Base-by-base conservation (phyloP, 37 sponge, comb jelly and placozoan genomes). In the Bolinopsis microptera region DNA sequence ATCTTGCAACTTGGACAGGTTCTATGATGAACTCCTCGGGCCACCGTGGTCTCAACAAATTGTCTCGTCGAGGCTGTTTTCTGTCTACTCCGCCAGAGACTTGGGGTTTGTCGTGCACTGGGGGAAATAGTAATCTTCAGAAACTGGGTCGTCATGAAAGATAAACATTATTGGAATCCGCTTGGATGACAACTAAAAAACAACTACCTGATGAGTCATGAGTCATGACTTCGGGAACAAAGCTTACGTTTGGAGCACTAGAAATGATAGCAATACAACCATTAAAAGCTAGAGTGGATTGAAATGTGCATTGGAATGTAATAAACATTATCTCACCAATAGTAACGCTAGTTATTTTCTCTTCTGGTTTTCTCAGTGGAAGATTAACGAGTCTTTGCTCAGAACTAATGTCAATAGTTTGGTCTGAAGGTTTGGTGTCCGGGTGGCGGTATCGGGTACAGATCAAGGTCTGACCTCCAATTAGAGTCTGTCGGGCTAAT, bases 21-120 rank as follows among this genome's bases (percentile, higher is more conserved):
- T 80, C 82, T 22, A 80, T 33, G 38, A 80, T 80, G 37, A 80
- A 80, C 82, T 80, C 38, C 82, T 80, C 37, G 1, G 82, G 82
- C 82, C 82, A 80, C 82, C 82, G 82, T 28, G 82, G 82, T 33
- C 82, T 27, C 38, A 80, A 37, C 16, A 80, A 36, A 5, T 28
- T 34, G 23, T 32, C 23, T 80, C 82, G 16, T 16, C 38, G 16
- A 13, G 82, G 82, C 37, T 80, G 82, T 1, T 28, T 80, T 3
- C 1, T 80, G 38, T 32, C 38, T 22, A 16, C 1, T 3, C 82
- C 82, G 13, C 61, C 13, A 5, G 61, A 18, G 8, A 36, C 82
- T 80, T 36, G 38, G 0, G 82, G 82, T 35, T 22, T 24, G 37
- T 80, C 82, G 82, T 80, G 82, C 37, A 80, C 82, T 80, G 82